phyloP scores from a whole-genome alignment of 2,888 invertebrate genomes.

The Rosalia funebris region DNA sequence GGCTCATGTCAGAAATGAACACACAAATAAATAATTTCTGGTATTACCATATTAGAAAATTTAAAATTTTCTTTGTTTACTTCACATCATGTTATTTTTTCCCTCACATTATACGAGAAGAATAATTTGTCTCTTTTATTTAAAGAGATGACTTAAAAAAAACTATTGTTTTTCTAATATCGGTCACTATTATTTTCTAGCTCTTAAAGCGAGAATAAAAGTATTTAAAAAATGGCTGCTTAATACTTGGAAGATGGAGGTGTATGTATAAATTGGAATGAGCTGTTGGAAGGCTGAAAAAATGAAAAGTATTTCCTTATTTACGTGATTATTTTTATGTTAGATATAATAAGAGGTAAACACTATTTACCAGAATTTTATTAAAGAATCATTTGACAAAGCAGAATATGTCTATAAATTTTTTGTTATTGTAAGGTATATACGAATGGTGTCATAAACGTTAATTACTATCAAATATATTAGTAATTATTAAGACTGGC shows the following conservation, averaged over 20 bases:
- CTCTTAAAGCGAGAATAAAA: neutral
- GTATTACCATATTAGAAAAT: no score
- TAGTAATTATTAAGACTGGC: no score
- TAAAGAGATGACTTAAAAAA: no score
- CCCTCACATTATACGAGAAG: no score
- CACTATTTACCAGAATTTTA: neutral
- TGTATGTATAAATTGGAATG: neutral
- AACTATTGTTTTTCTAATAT: neutral
- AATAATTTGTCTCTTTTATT: neutral
- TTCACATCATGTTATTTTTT: no score
- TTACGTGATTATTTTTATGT: neutral
- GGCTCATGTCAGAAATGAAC: slow-evolving; percentile 48
- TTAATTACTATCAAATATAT: no score
- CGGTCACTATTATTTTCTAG: neutral
- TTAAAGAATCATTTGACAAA: neutral
- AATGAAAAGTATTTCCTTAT: no score
- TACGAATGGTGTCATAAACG: no score
- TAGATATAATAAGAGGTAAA: neutral
- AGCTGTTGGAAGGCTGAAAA: neutral
- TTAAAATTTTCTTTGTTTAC: no score
- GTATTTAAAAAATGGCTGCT: neutral
- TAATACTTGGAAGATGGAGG: neutral
- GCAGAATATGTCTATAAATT: no score
- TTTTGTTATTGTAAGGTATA: no score
- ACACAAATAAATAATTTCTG: slow-evolving; percentile 39